Evolutionary conservation across 37 sponge, comb jelly and placozoan genomes (phyloP), one percentile per base, ranked within the genome.

Genomic region (Crambe crambe): DNA sequence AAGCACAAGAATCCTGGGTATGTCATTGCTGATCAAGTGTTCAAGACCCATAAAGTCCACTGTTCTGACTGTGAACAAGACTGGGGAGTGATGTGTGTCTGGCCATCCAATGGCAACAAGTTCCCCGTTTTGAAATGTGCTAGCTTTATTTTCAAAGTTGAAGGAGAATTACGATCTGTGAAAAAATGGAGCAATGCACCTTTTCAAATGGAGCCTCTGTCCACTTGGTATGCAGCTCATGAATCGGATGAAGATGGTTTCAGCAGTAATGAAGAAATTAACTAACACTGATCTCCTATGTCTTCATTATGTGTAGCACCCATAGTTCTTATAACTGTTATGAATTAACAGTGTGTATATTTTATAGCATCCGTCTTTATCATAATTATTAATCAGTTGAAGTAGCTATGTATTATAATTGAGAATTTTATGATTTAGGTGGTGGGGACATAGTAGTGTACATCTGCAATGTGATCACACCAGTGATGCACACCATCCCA

Each of bases 81-180:
- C 60, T 91, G 87, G 92, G 92, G 92, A 17, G 72, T 87, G 10
- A 58, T 69, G 65, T 36, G 42, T 2, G 42, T 36, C 20, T 74
- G 80, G 89, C 58, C 73, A 34, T 66, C 0, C 1, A n/a, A 31
- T 44, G 70, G 80, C 17, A 2, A 65, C 15, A 31, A 80, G 43
- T 80, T 54, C 56, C 92, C 92, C 39, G 81, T 80, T 25, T 64
- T 91, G 25, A 86, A 91, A 56, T 87, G 92, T 74, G 47, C 80
- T 21, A 44, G 56, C 58, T 87, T 87, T 69, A 69, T 68, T 25
- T 91, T 84, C 64, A 42, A 86, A 35, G 38, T 31, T 23, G 26
- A 74, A 6, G 63, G 63, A 42, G 25, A 21, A 8, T 34, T 59
- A 4, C 4, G 6, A 1, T 2, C 51, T 15, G 20, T 81, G 6